Evolutionary conservation across 1,140 invertebrate species (phyloP).

Genomic region (Bradynema listronoti): DNA sequence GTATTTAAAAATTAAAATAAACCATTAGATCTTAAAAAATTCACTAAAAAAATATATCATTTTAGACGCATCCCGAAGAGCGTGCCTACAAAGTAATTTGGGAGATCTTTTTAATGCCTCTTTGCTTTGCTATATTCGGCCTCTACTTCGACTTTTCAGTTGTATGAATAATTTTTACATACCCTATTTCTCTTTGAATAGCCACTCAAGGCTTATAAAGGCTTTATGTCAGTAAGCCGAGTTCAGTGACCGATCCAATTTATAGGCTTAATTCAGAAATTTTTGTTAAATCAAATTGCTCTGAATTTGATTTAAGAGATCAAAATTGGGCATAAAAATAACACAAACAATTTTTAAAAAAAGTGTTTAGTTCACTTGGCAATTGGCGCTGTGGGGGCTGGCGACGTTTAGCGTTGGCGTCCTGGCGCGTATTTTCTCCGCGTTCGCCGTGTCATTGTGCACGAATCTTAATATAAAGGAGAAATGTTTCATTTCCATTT

Average conservation of each 20-base stretch:
- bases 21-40: background rate
- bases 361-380: slow-evolving; percentile 32
- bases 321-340: background rate
- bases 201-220: background rate
- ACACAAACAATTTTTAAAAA: background rate
- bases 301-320: background rate
- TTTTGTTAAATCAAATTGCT: background rate
- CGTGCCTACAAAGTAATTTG: slow-evolving; percentile 32
- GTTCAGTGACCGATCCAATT: background rate
- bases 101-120: slow-evolving; percentile 45
- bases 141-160: slow-evolving; percentile 28
- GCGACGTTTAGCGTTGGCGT: slow-evolving; percentile 41
- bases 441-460: slow-evolving; percentile 27
- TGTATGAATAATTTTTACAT: slow-evolving; percentile 11
- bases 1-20: background rate
- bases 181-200: background rate
- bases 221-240: background rate
- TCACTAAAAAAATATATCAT: slow-evolving; percentile 59
- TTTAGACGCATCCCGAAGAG: slow-evolving; percentile 50
- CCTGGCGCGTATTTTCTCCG: slow-evolving; percentile 21
- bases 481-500: slow-evolving; percentile 40
- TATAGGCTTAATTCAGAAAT: slow-evolving; percentile 6
- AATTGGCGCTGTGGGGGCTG: slow-evolving; percentile 29
- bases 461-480: slow-evolving; percentile 28
- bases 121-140: slow-evolving; percentile 47